Conservation (phyloP, 2,113 vertebrate genomes). For the Dipodomys stephensi region DNA sequence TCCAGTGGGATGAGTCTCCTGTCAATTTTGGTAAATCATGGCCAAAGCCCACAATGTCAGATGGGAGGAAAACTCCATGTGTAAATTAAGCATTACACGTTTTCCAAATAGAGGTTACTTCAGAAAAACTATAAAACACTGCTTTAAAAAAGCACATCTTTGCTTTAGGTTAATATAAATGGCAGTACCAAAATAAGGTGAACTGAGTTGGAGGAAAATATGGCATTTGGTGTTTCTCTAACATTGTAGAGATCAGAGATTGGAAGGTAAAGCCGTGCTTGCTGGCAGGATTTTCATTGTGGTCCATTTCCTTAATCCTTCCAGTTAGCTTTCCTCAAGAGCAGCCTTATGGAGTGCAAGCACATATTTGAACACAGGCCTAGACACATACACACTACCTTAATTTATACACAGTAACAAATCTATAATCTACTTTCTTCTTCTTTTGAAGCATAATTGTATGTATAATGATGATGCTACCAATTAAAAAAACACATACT, state of each 20-base stretch:
- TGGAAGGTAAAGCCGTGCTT: not conserved
- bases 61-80: constrained; percentile 35
- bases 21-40: constrained; percentile 55
- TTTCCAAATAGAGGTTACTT: constrained; percentile 68
- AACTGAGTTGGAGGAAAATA: constrained; percentile 61
- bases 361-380: constrained; percentile 32
- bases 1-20: constrained; percentile 42
- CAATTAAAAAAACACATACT: not conserved
- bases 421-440: constrained; percentile 29
- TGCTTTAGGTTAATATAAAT: constrained; percentile 70
- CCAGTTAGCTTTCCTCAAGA: constrained; percentile 48
- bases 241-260: constrained; percentile 40
- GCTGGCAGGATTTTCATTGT: not conserved
- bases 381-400: constrained; percentile 38
- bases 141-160: constrained; percentile 69
- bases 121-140: constrained; percentile 71
- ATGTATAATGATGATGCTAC: constrained; percentile 59
- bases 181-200: constrained; percentile 68
- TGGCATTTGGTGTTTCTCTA: constrained; percentile 66
- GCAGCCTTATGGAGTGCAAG: constrained; percentile 73
- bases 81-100: constrained; percentile 36
- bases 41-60: constrained; percentile 42
- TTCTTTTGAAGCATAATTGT: constrained; percentile 31
- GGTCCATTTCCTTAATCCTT: constrained; percentile 26
- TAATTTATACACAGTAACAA: constrained; percentile 58